Evolutionary conservation across 2,113 vertebrate species (phyloP), one percentile per base, ranked within the genome.

Genomic region (Globicephala melas): DNA sequence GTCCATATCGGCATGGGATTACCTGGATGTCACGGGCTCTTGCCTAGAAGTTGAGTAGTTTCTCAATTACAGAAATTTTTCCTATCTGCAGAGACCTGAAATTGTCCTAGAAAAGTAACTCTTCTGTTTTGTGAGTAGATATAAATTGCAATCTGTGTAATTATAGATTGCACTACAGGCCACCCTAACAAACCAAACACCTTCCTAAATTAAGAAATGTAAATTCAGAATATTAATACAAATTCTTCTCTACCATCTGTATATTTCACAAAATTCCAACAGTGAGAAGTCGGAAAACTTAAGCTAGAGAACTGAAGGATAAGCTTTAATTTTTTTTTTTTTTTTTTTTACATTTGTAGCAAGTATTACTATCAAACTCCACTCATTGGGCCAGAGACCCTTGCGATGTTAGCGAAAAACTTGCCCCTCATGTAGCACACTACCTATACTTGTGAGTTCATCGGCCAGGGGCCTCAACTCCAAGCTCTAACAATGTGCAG

Each of bases 211-310:
- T 71, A 38, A 86, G 83, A 47, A 33, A 71, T 13, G 33, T 14
- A 44, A 74, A 70, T 23, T 87, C 28, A 63, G 23, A 55, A 38
- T 92, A 76, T 73, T n/a, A 71, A 28, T n/a, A 70, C 25, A 90
- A 80, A 68, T 83, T 11, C n/a, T 85, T 58, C 9, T 36, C 26
- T 70, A 33, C 67, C 53, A 71, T 58, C 23, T 26, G 14, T 60
- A 36, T 63, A 68, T 33, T 96, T 95, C 47, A 70, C 21, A 84
- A 55, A 96, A 83, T 80, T 81, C 58, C 44, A 96, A 21, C 25
- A 55, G 20, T 85, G n/a, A 88, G 23, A 80, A 92, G 41, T 81
- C 8, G 12, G 47, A 33, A 91, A 81, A 86, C 26, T 82, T 91
- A 68, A 96, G 58, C 36, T 41, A 81, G 44, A 88, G 76, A 62